Evolutionary conservation across 35 echinoderm and acorn worm genomes (phyloP).

Genomic region (Strongylocentrotus purpuratus): DNA sequence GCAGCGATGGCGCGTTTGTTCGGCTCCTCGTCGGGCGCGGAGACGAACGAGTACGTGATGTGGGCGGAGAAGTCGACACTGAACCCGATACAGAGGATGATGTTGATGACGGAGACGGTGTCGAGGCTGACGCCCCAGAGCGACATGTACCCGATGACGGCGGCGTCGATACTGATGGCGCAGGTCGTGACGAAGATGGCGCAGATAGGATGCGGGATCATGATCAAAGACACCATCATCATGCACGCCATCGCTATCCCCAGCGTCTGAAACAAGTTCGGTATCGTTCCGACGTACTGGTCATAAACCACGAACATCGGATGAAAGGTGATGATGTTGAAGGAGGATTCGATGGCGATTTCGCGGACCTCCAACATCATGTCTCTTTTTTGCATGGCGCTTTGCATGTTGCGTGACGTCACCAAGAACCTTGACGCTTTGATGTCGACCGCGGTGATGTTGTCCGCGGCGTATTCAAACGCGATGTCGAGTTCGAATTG

Average conservation of each 20-base stretch:
- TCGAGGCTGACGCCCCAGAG: slow-evolving; percentile 72
- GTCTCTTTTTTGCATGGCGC: slow-evolving; percentile 51
- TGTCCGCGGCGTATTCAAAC: slow-evolving; percentile 55
- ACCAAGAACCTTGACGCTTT: slow-evolving; percentile 65
- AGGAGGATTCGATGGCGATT: slow-evolving; percentile 29
- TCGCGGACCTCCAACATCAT: slow-evolving; percentile 66
- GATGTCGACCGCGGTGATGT: slow-evolving; percentile 49
- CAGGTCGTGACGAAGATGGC: slow-evolving; percentile 70
- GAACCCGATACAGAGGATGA: slow-evolving; percentile 84
- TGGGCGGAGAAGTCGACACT: slow-evolving; percentile 93
- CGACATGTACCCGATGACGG: slow-evolving; percentile 80
- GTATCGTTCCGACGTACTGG: slow-evolving; percentile 66
- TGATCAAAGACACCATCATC: slow-evolving; percentile 74
- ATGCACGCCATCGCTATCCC: slow-evolving; percentile 76
- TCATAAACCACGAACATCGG: slow-evolving; percentile 82
- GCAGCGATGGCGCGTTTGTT: slow-evolving; percentile 66
- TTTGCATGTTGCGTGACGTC: slow-evolving; percentile 45
- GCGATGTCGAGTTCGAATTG: slow-evolving; percentile 69
- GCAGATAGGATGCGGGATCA: slow-evolving; percentile 82
- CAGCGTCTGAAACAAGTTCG: slow-evolving; percentile 63
- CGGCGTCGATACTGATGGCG: slow-evolving; percentile 71
- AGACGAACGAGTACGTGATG: slow-evolving; percentile 82
- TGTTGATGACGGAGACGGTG: slow-evolving; percentile 79
- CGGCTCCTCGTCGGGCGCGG: slow-evolving; percentile 51
- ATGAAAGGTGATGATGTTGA: slow-evolving; percentile 55